A percentile compares a stretch with the other conserved stretches of the same genome.
These are phyloP conservation scores for Lacerta viridis DNA, from an alignment of 2,797 vertebrate genomes.

Conservation along the genomic window DNA sequence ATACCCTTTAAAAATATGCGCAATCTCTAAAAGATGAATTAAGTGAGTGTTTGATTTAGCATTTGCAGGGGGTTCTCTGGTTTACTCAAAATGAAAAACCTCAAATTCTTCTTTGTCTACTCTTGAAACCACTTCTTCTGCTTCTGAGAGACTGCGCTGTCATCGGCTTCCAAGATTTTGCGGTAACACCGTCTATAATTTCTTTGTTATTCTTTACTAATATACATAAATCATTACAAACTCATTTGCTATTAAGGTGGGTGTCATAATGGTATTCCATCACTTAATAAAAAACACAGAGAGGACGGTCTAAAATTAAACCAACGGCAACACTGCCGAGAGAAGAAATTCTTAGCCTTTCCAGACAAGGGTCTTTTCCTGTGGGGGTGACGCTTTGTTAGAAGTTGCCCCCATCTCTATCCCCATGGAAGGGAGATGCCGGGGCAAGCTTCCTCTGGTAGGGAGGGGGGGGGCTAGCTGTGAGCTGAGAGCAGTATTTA, in stretches of 20 bases:
- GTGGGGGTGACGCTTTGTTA: conserved; percentile 1
- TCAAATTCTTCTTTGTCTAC: conserved; percentile 44
- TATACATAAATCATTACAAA: conserved; percentile 28
- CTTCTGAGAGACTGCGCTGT: conserved; percentile 50
- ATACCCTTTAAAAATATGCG: conserved; percentile 11
- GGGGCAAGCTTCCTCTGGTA: no score
- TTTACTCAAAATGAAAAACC: conserved; percentile 48
- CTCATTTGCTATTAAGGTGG: conserved; percentile 48
- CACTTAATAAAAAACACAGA: conserved; percentile 41
- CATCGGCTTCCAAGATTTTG: conserved; percentile 48
- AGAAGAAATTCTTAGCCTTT: conserved; percentile 29
- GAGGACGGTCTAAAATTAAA: conserved; percentile 46
- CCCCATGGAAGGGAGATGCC: not conserved
- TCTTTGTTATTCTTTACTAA: conserved; percentile 53
- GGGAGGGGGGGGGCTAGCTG: not conserved
- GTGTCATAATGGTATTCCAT: not conserved
- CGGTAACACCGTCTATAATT: conserved; percentile 47
- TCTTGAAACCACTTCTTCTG: conserved; percentile 42
- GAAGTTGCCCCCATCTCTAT: not conserved
- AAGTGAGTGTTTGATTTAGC: conserved; percentile 58
- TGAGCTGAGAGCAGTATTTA: not conserved
- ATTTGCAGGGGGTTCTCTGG: conserved; percentile 24
- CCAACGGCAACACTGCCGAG: not conserved
- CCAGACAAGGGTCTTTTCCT: conserved; percentile 21
- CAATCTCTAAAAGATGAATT: conserved; percentile 51